phyloP scores from a whole-genome alignment of 2,797 vertebrate species.

The Neostethus bicornis region DNA sequence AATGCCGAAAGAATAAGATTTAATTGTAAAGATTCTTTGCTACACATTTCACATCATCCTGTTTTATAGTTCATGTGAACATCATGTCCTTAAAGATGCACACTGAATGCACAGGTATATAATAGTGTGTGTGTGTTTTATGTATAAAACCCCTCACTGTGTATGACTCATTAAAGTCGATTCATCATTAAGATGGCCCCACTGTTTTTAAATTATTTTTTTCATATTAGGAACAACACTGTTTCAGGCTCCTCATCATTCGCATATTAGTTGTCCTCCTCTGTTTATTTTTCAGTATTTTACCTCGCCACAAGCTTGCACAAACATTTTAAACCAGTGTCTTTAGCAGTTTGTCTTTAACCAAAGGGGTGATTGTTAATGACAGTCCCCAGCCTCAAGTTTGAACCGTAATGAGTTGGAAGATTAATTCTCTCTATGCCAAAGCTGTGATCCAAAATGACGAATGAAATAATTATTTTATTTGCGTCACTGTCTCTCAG shows the following conservation, averaged over 20 bases:
- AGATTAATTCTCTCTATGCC: conserved; percentile 70
- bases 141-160: conserved; percentile 3
- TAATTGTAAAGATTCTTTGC: conserved; percentile 8
- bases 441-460: conserved; percentile 52
- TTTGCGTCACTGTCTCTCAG: conserved; percentile 29
- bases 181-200: conserved; percentile 15
- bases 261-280: conserved; percentile 39
- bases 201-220: conserved; percentile 23
- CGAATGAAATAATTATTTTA: conserved; percentile 61
- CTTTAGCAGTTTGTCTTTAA: conserved; percentile 64
- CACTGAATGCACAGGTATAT: neutral
- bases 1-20: too few species aligned
- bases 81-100: conserved; percentile 4
- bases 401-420: conserved; percentile 71
- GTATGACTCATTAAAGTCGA: neutral
- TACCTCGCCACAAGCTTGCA: conserved; percentile 54
- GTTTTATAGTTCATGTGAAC: conserved; percentile 10
- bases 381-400: conserved; percentile 70
- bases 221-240: conserved; percentile 15
- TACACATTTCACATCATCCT: conserved; percentile 3
- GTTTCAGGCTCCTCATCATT: conserved; percentile 22
- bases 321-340: conserved; percentile 60
- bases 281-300: conserved; percentile 56
- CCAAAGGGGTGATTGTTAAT: conserved; percentile 67
- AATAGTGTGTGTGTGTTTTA: neutral